Evolutionary conservation across 2,888 invertebrate species (phyloP), one percentile per base, ranked within the genome.

Genomic region (Clistopyga incitator): DNA sequence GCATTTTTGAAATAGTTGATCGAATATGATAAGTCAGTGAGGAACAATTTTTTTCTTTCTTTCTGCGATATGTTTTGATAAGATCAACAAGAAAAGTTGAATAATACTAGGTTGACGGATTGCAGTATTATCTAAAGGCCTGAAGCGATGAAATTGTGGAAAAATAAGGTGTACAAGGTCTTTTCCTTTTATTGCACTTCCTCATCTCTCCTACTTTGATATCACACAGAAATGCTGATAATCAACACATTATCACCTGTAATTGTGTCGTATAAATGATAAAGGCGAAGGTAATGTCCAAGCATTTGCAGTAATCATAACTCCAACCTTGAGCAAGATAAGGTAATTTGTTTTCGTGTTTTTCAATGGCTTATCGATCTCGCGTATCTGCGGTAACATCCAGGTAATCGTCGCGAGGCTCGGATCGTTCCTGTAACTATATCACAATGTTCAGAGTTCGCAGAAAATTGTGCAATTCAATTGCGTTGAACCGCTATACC

Each of bases 131-230:
- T 25, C 54, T 11, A 4, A 25, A 56, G 10, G 10, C 13, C 13
- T 56, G 13, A 56, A 64, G 61, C 20, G 65, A 8, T n/a, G 45
- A 50, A 56, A 72, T 25, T 25, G n/a, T 70, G 23, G 18, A 47
- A 76, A 77, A 81, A 65, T 38, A 18, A 56, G 52, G 72, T 74
- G 54, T 76, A 15, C 76, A 81, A 81, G 71, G 81, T 72, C 34
- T 11, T 47, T 61, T 74, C 68, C 68, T 78, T 74, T 45, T 70
- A 78, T 25, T 25, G 54, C 54, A 25, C 54, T 68, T 56, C 54
- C 71, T 61, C 70, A 45, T 76, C 52, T 64, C 34, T n/a, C 38
- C 61, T 70, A 65, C 50, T 74, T 77, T 74, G 68, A 72, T 72
- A 74, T 52, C 72, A n/a, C 42, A 18, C 74, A 34, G 59, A 72